A percentile compares a stretch with the other conserved stretches of the same genome.
phyloP scores from a whole-genome alignment of 2,113 vertebrate species.

The Ceratotherium simum region DNA sequence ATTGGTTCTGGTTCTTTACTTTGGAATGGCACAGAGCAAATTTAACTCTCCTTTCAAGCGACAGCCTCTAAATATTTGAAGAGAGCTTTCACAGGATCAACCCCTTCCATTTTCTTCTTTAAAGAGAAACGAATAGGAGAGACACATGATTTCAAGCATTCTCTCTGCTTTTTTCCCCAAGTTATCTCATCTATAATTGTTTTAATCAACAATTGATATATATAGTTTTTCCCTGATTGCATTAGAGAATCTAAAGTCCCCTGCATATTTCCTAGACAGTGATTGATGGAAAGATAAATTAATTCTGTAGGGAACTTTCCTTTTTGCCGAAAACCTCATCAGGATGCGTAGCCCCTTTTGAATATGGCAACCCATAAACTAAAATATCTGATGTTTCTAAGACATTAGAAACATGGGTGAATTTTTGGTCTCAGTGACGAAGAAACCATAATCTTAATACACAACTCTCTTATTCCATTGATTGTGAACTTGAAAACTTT shows the following conservation, averaged over 20 bases:
- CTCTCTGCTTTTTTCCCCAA: background rate
- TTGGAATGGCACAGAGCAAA: background rate
- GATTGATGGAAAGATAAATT: background rate
- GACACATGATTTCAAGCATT: background rate
- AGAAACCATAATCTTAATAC: constrained; percentile 2
- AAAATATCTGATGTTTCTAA: background rate
- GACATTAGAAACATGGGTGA: background rate
- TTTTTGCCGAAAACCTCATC: constrained; percentile 14
- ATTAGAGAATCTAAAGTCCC: background rate
- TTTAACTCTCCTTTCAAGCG: constrained; percentile 21
- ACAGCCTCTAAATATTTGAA: background rate
- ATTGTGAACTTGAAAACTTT: background rate
- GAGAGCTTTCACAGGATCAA: background rate
- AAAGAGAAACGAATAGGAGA: constrained; percentile 39
- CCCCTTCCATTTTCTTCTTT: background rate
- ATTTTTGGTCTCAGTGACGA: background rate
- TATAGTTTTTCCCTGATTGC: background rate
- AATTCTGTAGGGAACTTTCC: background rate
- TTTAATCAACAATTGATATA: background rate
- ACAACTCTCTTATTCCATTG: background rate
- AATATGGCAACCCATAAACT: background rate
- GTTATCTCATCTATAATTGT: background rate
- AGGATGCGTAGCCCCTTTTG: background rate
- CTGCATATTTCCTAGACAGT: background rate
- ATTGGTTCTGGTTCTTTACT: constrained; percentile 5